Evolutionary conservation across 2,113 vertebrate genomes (phyloP).

Genomic region (Gulo gulo): DNA sequence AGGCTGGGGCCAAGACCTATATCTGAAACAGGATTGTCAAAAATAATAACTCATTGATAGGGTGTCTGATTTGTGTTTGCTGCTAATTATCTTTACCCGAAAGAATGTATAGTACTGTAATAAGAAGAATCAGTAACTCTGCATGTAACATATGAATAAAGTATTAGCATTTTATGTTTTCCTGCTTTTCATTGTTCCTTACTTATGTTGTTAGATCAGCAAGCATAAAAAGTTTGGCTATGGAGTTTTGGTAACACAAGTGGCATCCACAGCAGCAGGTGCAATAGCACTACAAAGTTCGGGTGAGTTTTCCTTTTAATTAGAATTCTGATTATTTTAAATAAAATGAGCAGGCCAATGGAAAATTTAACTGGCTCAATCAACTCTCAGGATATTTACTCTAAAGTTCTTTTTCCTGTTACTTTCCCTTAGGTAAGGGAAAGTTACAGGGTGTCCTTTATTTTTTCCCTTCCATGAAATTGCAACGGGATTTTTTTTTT

Average conservation of each 20-base stretch:
- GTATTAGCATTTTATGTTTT: background rate
- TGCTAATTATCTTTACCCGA: background rate
- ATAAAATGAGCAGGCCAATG: background rate
- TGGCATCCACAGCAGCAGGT: conserved; percentile 91
- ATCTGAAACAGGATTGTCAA: background rate
- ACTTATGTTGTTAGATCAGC: conserved; percentile 83
- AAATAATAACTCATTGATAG: background rate
- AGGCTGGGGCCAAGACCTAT: background rate
- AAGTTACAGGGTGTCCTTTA: background rate
- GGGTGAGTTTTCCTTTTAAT: conserved; percentile 82
- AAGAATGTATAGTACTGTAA: background rate
- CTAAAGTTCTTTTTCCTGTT: background rate
- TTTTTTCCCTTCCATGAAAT: background rate
- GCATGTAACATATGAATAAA: background rate
- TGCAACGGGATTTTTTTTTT: background rate
- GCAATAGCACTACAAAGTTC: conserved; percentile 88
- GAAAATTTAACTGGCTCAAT: background rate
- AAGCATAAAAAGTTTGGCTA: conserved; percentile 92
- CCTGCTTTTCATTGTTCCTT: background rate
- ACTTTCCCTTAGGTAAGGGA: background rate
- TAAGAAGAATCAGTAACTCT: background rate
- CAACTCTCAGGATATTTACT: background rate
- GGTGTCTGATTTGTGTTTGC: background rate
- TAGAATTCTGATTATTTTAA: background rate
- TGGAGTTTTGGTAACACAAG: conserved; percentile 91